Base-by-base conservation (phyloP, 2,888 invertebrate genomes). In the Temnothorax rugatulus region DNA sequence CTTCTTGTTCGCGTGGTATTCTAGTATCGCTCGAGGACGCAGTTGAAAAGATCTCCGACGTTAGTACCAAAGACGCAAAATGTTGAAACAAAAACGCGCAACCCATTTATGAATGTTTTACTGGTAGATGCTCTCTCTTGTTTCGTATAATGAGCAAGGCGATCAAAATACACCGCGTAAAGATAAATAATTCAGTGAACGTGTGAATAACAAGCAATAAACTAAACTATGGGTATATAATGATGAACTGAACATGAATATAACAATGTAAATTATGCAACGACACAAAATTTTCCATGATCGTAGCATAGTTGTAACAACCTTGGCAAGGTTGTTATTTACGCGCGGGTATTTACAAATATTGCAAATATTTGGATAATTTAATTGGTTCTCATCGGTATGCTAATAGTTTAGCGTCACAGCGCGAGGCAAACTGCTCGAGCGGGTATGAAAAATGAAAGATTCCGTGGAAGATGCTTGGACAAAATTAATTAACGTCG, bases 401-500 rank as follows among this genome's bases (percentile, higher is more conserved):
- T 25, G 29, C 18, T 18, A n/a, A 44, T 34, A 44, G 11, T 59
- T 74, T 1, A 63, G 8, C 18, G 9, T 44, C 21, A 74, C 44
- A 13, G 29, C 8, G 7, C 21, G 8, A 5, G 41, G 5, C n/a
- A n/a, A 9, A n/a, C 41, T 25, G 18, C 29, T 25, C 54, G 15
- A n/a, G n/a, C 63, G 61, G 63, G 18, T 15, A 25, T 5, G 52
- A 64, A 61, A 50, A 64, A 38, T n/a, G 38, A 64, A 61, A 52
- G 38, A 15, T 38, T 5, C 18, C 34, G 29, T 5, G 61, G 25
- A 64, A 64, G 76, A 38, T 25, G 38, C 61, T 52, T 21, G 63
- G 63, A 63, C 75, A 76, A 63, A 76, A 76, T 76, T 76, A 76
- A 76, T 76, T 76, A 64, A 76, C 63, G 75, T 75, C 47, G 63